Conservation (phyloP, 2,888 invertebrate species). For the Cephonodes hylas region DNA sequence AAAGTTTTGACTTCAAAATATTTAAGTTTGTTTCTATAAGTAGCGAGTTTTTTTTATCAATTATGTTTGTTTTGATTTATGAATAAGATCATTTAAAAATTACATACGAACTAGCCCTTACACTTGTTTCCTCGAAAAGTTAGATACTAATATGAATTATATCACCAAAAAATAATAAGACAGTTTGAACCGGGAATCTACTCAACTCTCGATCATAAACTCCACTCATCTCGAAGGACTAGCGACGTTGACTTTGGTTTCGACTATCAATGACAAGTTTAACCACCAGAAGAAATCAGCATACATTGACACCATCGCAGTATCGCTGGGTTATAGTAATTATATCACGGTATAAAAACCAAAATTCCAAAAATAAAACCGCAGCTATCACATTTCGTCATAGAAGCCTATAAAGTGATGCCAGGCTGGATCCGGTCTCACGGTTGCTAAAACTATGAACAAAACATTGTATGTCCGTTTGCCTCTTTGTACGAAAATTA, state of each 20-base stretch:
- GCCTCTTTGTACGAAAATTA: not conserved
- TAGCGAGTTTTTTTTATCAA: no score
- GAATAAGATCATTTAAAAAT: no score
- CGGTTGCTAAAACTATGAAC: slow-evolving; percentile 42
- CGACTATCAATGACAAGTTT: not conserved
- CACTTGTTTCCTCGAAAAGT: no score
- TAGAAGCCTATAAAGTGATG: slow-evolving; percentile 49
- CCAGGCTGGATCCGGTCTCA: slow-evolving; percentile 58
- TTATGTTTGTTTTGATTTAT: no score
- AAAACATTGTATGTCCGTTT: not conserved
- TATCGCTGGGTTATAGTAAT: not conserved
- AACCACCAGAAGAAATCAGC: not conserved
- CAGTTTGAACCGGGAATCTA: no score
- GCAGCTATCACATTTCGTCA: slow-evolving; percentile 48
- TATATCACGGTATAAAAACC: slow-evolving; percentile 25
- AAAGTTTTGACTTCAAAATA: not conserved
- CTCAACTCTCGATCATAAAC: no score
- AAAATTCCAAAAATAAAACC: slow-evolving; percentile 50
- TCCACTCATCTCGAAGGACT: no score
- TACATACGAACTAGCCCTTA: no score
- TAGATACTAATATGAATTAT: no score
- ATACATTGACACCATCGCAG: not conserved
- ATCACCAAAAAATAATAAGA: no score
- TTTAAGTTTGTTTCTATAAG: not conserved
- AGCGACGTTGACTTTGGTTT: no score